Conservation (phyloP, 2,888 invertebrate species). For the Coenonympha arcania region DNA sequence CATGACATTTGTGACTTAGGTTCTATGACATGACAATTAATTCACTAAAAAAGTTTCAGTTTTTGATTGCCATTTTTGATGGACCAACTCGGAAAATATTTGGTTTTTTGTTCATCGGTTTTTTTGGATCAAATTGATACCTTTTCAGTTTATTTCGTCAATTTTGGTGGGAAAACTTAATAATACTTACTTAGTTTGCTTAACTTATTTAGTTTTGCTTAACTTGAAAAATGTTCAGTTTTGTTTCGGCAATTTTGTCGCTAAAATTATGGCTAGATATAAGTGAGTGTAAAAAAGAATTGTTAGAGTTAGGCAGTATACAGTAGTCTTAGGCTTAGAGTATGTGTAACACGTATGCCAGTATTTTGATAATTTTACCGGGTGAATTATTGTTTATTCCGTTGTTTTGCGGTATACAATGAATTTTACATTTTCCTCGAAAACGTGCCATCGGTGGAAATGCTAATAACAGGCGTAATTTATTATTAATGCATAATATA, state of each 20-base stretch:
- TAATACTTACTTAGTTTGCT: no score
- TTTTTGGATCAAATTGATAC: no score
- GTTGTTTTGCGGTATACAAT: conserved; percentile 5
- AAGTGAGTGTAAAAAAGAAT: conserved; percentile 20
- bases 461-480: no score
- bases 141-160: no score
- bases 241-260: not conserved
- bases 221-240: not conserved
- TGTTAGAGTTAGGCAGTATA: not conserved
- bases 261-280: conserved; percentile 12
- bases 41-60: no score
- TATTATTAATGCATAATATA: no score
- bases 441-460: not conserved
- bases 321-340: conserved; percentile 5
- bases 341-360: conserved; percentile 19
- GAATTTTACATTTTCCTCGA: not conserved
- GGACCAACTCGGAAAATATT: no score
- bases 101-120: no score
- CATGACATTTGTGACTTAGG: not conserved
- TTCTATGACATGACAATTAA: no score
- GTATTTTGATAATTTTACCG: conserved; percentile 16
- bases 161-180: no score
- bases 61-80: no score
- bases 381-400: not conserved
- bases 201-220: no score